Base-by-base conservation (phyloP, 2,888 invertebrate genomes). In the Tanypteryx hageni region DNA sequence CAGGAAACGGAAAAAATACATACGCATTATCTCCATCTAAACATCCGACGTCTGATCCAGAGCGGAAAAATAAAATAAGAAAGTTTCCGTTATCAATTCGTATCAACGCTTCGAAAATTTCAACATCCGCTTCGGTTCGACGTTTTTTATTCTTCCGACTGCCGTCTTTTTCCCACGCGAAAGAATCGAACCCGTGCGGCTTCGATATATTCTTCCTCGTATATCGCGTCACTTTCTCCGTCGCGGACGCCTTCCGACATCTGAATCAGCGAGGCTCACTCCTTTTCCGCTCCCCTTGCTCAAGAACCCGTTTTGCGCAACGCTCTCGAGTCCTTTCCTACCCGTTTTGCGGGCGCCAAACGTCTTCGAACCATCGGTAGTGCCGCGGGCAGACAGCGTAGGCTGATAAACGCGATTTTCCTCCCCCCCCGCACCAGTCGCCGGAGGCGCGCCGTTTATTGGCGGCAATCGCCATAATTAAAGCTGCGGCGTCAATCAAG, bases 291-390 rank as follows among this genome's bases (percentile, higher is more conserved):
- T 68, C 22, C 22, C 68, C 68, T 68, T 68, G 68, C 68, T 68
- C 68, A 68, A 68, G n/a, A 68, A n/a, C 27, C 76, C 44, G 44
- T 22, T 68, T 76, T 76, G 76, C 76, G 76, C 27, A 76, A 76
- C 76, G 44, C 44, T 44, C 44, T n/a, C 44, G 44, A 44, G 44
- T 44, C 44, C 44, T 44, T 44, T 44, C 44, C 44, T 44, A 44
- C 44, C 1, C 44, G 44, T 44, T 44, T 44, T 44, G 44, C 44
- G n/a, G n/a, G n/a, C n/a, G n/a, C n/a, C n/a, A n/a, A n/a, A n/a
- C n/a, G 44, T 76, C 76, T 76, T 18, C 68, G 22, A 10, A 18
- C 68, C 22, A 22, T 18, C 18, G 22, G 18, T 9, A 68, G 76
- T 22, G 22, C 22, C 22, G 22, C 11, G 27, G 27, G 27, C 13